Percentiles rank a stretch among this genome's conserved stretches.
Conservation (phyloP, 2,113 vertebrate genomes). For the Connochaetes taurinus region DNA sequence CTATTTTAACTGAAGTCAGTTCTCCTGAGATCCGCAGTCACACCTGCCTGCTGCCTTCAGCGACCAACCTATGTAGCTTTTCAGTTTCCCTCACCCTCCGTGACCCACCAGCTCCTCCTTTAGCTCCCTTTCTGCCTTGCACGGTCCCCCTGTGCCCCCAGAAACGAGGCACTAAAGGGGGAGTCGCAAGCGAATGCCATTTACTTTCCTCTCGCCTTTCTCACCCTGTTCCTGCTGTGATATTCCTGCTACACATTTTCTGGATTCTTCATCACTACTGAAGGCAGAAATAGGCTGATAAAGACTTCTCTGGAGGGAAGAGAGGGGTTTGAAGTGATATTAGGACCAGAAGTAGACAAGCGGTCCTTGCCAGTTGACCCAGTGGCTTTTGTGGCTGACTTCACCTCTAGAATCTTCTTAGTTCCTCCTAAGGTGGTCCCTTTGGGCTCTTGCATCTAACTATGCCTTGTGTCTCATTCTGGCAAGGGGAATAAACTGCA, state of each 20-base stretch:
- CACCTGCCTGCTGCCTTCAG: not conserved
- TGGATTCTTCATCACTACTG: not conserved
- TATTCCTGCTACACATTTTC: not conserved
- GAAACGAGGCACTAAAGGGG: not conserved
- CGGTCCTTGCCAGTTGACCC: not conserved
- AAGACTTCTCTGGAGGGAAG: not conserved
- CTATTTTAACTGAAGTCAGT: not conserved
- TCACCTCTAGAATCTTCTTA: not conserved
- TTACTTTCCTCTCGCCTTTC: not conserved
- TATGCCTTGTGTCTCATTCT: not conserved
- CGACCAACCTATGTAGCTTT: not conserved
- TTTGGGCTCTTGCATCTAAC: not conserved
- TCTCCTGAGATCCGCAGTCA: not conserved
- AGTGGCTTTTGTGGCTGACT: rapidly evolving
- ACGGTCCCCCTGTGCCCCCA: no score
- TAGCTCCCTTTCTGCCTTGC: not conserved
- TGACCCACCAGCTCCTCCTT: not conserved
- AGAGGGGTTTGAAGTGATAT: not conserved
- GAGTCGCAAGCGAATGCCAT: not conserved
- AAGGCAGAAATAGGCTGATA: not conserved
- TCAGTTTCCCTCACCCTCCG: not conserved
- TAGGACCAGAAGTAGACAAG: not conserved
- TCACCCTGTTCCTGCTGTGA: not conserved
- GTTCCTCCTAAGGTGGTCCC: not conserved
- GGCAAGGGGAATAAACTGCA: rapidly evolving